Conservation (phyloP, 2,113 vertebrate genomes). For the Microcebus lehilahytsara region DNA sequence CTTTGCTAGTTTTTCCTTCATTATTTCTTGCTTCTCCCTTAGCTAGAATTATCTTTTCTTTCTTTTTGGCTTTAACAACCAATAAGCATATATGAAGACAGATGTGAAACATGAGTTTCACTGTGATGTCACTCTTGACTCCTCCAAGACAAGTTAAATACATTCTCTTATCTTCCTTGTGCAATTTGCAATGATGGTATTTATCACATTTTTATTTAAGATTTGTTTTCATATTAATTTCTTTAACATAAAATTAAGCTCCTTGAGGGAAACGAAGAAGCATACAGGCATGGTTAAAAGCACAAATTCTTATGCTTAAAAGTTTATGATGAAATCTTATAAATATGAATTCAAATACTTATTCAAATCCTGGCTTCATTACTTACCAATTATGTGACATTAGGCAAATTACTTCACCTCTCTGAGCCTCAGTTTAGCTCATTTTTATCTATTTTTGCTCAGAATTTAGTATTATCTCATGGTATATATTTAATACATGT, state of each 20-base stretch:
- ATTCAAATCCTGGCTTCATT: not conserved
- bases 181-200: not conserved
- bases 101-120: not conserved
- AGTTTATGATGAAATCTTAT: not conserved
- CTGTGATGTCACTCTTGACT: not conserved
- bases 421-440: not conserved
- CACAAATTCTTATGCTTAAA: not conserved
- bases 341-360: not conserved
- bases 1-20: not conserved
- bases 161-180: not conserved
- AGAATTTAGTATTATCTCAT: not conserved
- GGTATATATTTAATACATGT: not conserved
- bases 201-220: not conserved
- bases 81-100: not conserved
- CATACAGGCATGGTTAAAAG: not conserved
- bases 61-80: not conserved
- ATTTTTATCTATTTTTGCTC: not conserved
- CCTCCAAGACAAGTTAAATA: not conserved
- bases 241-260: not conserved
- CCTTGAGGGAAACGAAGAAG: not conserved
- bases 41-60: not conserved
- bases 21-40: not conserved
- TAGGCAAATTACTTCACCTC: not conserved
- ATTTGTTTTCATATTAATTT: not conserved
- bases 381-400: not conserved